phyloP scores from a whole-genome alignment of 2,888 invertebrate genomes.

The Mamestra brassicae region DNA sequence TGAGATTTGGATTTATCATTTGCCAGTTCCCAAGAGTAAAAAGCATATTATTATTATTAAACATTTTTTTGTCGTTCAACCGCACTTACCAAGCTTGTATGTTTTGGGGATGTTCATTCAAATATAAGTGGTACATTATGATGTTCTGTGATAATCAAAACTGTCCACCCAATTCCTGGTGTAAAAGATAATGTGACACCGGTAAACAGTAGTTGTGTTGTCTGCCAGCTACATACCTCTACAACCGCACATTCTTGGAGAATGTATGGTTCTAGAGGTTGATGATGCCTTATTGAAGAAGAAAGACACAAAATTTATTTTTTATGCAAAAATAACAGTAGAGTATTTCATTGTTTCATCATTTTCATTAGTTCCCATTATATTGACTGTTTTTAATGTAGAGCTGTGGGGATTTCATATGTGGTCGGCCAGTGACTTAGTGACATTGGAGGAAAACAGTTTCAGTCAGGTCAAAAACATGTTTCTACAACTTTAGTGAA shows the following conservation, averaged over 20 bases:
- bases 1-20: not conserved
- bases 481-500: not conserved
- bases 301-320: not conserved
- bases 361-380: not conserved
- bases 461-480: not conserved
- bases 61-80: not conserved
- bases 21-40: not conserved
- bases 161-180: not conserved
- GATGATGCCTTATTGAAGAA: no score
- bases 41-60: not conserved
- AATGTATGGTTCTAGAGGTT: not conserved
- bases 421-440: not conserved
- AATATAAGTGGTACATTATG: not conserved
- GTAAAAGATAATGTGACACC: not conserved
- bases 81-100: not conserved
- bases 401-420: not conserved
- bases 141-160: not conserved
- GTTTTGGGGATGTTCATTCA: no score
- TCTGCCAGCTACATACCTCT: no score
- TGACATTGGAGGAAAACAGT: not conserved
- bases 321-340: not conserved
- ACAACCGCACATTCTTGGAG: not conserved
- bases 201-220: not conserved
- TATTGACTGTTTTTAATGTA: not conserved
- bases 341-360: not conserved